A percentile compares a stretch with the other conserved stretches of the same genome.
phyloP scores from a whole-genome alignment of 2,113 vertebrate genomes.

The Urocitellus parryii region DNA sequence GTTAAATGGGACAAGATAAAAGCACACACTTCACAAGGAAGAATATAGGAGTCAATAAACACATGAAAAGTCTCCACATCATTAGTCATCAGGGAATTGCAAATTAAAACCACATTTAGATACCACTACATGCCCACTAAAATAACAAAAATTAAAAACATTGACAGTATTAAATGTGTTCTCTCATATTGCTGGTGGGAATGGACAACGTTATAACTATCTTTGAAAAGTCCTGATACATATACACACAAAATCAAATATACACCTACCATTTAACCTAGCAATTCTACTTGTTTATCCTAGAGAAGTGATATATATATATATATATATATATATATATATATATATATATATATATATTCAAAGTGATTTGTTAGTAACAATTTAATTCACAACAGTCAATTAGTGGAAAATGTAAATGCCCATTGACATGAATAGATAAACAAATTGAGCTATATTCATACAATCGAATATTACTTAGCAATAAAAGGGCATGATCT shows the following conservation, averaged over 20 bases:
- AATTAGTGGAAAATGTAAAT: neutral
- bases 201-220: neutral
- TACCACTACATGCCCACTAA: no score
- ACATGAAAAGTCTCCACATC: neutral
- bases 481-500: neutral
- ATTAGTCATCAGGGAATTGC: neutral
- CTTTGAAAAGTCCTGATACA: neutral
- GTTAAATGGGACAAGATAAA: neutral
- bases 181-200: neutral
- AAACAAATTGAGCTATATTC: neutral
- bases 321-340: no score
- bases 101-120: constrained; percentile 18
- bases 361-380: neutral
- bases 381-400: neutral
- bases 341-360: neutral
- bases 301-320: neutral
- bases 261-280: neutral
- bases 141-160: neutral
- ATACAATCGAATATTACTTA: neutral
- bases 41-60: neutral
- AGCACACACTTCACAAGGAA: neutral
- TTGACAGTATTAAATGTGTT: neutral
- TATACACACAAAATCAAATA: neutral
- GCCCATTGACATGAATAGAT: neutral
- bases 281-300: neutral